A percentile compares a stretch with the other conserved stretches of the same genome.
These are phyloP conservation scores for Limnephilus rhombicus DNA, from an alignment of 2,888 invertebrate genomes.

Conservation along the genomic window DNA sequence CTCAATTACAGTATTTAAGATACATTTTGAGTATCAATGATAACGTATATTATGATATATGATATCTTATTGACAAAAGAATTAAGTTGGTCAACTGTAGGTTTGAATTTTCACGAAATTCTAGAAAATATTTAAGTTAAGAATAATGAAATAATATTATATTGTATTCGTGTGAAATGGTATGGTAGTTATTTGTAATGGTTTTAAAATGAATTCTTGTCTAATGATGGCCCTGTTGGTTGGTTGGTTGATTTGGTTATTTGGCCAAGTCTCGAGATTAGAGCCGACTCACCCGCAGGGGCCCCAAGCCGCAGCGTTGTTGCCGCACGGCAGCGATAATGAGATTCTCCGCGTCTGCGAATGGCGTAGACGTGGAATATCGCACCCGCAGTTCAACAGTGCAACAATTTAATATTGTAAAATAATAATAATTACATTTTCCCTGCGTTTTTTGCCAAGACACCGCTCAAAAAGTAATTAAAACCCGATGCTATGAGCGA, in stretches of 20 bases:
- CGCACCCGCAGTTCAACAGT: conserved; percentile 21
- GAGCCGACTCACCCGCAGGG: conserved; percentile 34
- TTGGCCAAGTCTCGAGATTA: conserved; percentile 18
- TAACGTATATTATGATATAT: not conserved
- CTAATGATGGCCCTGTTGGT: conserved; percentile 13
- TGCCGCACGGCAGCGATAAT: conserved; percentile 43
- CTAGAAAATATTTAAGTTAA: not conserved
- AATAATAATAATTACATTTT: not conserved
- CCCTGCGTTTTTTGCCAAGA: not conserved
- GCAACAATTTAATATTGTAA: not conserved
- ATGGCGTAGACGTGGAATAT: conserved; percentile 41
- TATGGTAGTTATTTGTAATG: not conserved
- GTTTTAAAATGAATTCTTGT: not conserved
- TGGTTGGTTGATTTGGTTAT: not conserved
- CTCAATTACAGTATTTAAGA: not conserved
- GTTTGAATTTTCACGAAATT: not conserved
- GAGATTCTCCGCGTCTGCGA: conserved; percentile 51
- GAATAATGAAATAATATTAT: not conserved
- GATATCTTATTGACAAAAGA: not conserved
- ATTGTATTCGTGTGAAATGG: not conserved
- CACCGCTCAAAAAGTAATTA: not conserved
- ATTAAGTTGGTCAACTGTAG: not conserved
- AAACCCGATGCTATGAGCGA: not conserved
- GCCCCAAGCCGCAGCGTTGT: conserved; percentile 44
- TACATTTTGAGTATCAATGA: not conserved